These are phyloP conservation scores for Montipora sp. DNA, from an alignment of 64 coral and sea anemone genomes.

Conservation along the genomic window DNA sequence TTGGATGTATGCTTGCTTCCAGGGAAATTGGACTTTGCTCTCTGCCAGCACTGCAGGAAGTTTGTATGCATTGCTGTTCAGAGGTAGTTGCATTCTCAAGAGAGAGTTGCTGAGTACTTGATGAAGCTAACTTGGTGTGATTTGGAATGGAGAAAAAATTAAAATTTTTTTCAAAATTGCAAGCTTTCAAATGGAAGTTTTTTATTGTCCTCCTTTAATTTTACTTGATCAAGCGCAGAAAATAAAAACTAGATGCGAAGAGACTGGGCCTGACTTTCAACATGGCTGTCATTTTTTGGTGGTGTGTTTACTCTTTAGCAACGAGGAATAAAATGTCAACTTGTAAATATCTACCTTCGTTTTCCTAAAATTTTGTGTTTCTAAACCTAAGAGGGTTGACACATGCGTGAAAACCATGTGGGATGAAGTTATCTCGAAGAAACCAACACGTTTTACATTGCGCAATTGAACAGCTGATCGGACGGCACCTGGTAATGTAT, in stretches of 20 bases:
- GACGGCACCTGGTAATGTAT: background rate
- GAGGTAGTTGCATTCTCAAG: conserved; percentile 20
- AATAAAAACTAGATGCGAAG: conserved; percentile 15
- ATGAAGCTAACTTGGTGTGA: background rate
- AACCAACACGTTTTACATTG: conserved; percentile 6
- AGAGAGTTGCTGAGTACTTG: conserved; percentile 27
- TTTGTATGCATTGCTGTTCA: conserved; percentile 21
- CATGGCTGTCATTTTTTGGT: conserved; percentile 13
- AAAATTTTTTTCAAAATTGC: conserved; percentile 36
- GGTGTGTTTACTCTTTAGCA: background rate
- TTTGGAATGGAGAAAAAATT: conserved; percentile 5
- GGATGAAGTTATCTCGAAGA: conserved; percentile 19
- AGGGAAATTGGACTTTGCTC: background rate
- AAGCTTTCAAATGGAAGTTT: conserved; percentile 38
- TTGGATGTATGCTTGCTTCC: background rate
- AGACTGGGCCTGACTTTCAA: conserved; percentile 39
- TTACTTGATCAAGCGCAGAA: background rate
- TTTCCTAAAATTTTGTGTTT: conserved; percentile 8
- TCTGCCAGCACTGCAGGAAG: conserved; percentile 20
- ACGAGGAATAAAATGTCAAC: background rate
- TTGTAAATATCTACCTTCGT: conserved; percentile 15
- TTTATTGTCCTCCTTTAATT: conserved; percentile 42
- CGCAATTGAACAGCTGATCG: background rate
- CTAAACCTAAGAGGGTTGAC: background rate
- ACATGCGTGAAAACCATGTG: conserved; percentile 2